Evolutionary conservation across 2,888 invertebrate species (phyloP).

Genomic region (Heliconius cydno): DNA sequence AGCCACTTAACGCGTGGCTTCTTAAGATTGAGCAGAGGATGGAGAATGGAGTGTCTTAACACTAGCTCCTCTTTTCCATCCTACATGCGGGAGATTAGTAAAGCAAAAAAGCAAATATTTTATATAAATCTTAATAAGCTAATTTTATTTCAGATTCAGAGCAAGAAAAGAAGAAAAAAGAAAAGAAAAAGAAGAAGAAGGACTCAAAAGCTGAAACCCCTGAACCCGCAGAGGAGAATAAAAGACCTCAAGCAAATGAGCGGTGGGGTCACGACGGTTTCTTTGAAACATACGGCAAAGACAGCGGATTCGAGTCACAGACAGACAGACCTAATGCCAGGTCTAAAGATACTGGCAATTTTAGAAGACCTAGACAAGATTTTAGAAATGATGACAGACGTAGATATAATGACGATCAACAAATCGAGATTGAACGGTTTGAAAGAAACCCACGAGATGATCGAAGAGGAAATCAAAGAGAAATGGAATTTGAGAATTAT

Average conservation of each 20-base stretch:
- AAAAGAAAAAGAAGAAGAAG: slow-evolving; percentile 61
- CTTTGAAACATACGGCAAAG: slow-evolving; percentile 74
- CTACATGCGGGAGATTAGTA: too few relatives aligned
- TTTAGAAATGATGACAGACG: slow-evolving; percentile 46
- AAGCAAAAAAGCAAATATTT: not conserved
- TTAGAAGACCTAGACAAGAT: slow-evolving; percentile 55
- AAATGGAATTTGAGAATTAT: slow-evolving; percentile 24
- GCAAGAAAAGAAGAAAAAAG: slow-evolving; percentile 57
- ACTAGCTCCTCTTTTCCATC: too few relatives aligned
- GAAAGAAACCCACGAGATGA: slow-evolving; percentile 39
- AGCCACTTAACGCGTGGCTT: not conserved
- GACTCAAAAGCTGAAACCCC: slow-evolving; percentile 55
- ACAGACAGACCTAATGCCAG: slow-evolving; percentile 52
- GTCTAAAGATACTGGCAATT: slow-evolving; percentile 53
- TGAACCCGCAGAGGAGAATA: slow-evolving; percentile 48
- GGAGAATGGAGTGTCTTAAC: too few relatives aligned
- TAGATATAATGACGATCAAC: slow-evolving; percentile 43
- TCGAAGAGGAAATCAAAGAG: slow-evolving; percentile 34
- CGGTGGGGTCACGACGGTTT: slow-evolving; percentile 78
- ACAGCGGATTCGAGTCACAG: slow-evolving; percentile 60
- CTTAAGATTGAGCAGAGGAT: not conserved
- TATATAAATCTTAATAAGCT: not conserved
- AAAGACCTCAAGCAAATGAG: slow-evolving; percentile 55
- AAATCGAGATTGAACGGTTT: slow-evolving; percentile 43
- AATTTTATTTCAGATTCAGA: slow-evolving; percentile 60